Evolutionary conservation across 2,113 vertebrate species (phyloP).

Genomic region (Micromys minutus): DNA sequence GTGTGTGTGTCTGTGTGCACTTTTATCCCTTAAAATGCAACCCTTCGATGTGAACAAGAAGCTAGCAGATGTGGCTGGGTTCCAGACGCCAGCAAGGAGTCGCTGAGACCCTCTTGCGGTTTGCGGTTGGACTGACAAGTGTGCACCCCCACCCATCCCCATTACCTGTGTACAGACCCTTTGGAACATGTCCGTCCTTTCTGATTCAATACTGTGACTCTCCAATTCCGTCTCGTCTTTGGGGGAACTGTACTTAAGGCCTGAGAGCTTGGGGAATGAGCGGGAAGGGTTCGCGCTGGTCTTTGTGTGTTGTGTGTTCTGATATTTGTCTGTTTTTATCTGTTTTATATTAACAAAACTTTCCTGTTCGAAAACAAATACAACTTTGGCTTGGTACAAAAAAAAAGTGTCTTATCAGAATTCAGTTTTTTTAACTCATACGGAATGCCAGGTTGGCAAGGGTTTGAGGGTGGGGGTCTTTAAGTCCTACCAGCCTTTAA

Average conservation of each 20-base stretch:
- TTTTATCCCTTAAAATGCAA: conserved; percentile 87
- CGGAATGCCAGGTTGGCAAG: too few species aligned
- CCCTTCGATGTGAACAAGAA: conserved; percentile 73
- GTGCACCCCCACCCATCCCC: conserved; percentile 67
- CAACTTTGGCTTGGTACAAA: conserved; percentile 83
- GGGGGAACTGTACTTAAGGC: conserved; percentile 82
- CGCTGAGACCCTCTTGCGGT: conserved; percentile 75
- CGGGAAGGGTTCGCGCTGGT: conserved; percentile 84
- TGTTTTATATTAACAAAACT: conserved; percentile 89
- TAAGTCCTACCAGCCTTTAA: background rate
- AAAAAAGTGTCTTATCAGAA: conserved; percentile 4
- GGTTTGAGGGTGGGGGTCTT: too few species aligned
- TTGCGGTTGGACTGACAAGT: conserved; percentile 74
- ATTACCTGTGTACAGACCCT: conserved; percentile 75
- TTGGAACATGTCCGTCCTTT: conserved; percentile 56
- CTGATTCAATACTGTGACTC: conserved; percentile 86
- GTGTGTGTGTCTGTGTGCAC: conserved; percentile 71
- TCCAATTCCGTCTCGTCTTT: conserved; percentile 79
- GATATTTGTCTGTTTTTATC: conserved; percentile 85
- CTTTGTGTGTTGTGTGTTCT: conserved; percentile 83
- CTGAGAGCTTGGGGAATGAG: conserved; percentile 68
- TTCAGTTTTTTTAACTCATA: background rate
- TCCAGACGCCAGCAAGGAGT: conserved; percentile 77
- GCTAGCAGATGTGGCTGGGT: conserved; percentile 76
- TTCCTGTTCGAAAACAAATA: conserved; percentile 88